These are phyloP conservation scores for Hypsibius dujardini DNA, from an alignment of 1,140 invertebrate species.

Conservation along the genomic window DNA sequence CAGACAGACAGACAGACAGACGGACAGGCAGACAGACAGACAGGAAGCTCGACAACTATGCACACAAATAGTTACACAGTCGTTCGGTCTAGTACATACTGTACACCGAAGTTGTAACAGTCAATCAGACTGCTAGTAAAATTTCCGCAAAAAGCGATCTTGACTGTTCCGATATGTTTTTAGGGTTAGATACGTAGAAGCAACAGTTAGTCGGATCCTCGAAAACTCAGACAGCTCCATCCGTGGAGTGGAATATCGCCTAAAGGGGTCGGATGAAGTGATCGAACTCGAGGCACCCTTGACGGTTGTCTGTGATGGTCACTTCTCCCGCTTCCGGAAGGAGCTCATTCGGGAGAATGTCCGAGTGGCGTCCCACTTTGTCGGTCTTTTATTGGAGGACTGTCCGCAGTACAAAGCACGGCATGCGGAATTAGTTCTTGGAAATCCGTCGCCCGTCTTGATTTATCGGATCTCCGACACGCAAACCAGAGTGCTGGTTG, in stretches of 20 bases:
- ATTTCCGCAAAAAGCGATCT: too few relatives aligned
- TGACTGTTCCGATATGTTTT: conserved; percentile 8
- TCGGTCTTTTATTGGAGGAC: conserved; percentile 27
- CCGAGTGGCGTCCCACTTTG: conserved; percentile 27
- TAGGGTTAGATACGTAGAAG: conserved; percentile 28
- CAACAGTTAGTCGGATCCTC: conserved; percentile 25
- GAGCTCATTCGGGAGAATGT: conserved; percentile 26
- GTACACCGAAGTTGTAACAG: too few relatives aligned
- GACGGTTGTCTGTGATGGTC: conserved; percentile 29
- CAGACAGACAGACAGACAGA: too few relatives aligned
- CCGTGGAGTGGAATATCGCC: conserved; percentile 26
- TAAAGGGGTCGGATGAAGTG: conserved; percentile 23
- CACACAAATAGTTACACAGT: too few relatives aligned
- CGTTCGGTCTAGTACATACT: too few relatives aligned
- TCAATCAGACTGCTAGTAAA: too few relatives aligned
- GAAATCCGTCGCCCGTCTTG: conserved; percentile 27
- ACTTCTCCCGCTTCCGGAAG: conserved; percentile 30
- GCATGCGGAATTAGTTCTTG: conserved; percentile 28
- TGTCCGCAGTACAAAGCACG: conserved; percentile 27
- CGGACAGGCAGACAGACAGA: too few relatives aligned
- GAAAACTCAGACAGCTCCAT: conserved; percentile 26
- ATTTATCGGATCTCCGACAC: too few relatives aligned
- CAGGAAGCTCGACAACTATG: too few relatives aligned
- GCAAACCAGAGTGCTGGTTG: conserved; percentile 27
- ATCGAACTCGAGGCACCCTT: conserved; percentile 27